Base-by-base conservation (phyloP, 2,888 invertebrate species). In the Eupelmus urozonus region DNA sequence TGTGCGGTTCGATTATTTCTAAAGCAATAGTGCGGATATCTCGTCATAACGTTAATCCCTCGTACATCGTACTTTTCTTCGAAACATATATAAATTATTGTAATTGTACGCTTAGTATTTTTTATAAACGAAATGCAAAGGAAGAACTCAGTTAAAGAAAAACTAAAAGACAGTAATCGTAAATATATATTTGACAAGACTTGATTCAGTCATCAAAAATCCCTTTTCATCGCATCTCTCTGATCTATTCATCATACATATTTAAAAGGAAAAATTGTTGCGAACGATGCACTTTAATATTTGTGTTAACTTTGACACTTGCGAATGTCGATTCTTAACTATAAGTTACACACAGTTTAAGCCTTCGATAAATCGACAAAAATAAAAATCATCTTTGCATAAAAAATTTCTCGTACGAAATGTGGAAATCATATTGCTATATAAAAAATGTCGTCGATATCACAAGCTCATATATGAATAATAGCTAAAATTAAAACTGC, bases 301-400 rank as follows among this genome's bases (percentile, higher is more conserved):
- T 4, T 40, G 25, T 34, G 27, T 71, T 59, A 27, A n/a, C 20
- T 69, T 60, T 51, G 60, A 60, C 60, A 69, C 62, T 13, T 40
- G 29, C 29, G 51, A 75, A 59, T 42, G 0, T 25, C 40, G 27
- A 1, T 29, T 27, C 40, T 27, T 55, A 63, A 65, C 20, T 57
- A 3, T 65, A 45, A 65, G 27, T 45, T 27, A 20, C 29, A 51
- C 27, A 16, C 25, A 55, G 42, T 29, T 42, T 53, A 66, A 69
- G 16, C 45, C 45, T 66, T 53, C 7, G 34, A 60, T 27, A 18
- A 40, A 60, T 20, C 55, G n/a, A 16, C 18, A 16, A 53, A 55
- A 62, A 53, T 69, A 53, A 75, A 69, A 67, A 62, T 69, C 75
- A 67, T 53, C 60, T 69, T 29, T 40, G 16, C 67, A 55, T 75